Evolutionary conservation across 1,140 invertebrate genomes (phyloP), one percentile per base, ranked within the genome.

Genomic region (Chironomus tepperi): DNA sequence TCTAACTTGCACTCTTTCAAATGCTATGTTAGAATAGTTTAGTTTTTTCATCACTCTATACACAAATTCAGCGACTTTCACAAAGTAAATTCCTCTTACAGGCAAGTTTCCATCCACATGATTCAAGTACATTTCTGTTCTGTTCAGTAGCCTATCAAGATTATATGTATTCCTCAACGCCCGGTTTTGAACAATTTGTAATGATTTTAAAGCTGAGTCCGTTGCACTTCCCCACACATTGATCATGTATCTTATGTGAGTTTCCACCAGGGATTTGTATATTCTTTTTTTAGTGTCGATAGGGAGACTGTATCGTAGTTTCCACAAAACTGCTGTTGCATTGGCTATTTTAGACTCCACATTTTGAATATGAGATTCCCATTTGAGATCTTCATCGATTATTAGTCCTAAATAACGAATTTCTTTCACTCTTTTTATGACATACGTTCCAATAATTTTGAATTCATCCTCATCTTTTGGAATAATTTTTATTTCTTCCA

Each of bases 261-360:
- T 76, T 16, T 75, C 75, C n/a, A 78, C 75, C 2, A 78, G 76
- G 2, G 75, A 64, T 10, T 77, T 76, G 43, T 77, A 78, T 6
- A 78, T 16, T 2, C 24, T 74, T 18, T 34, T 47, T 75, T 74
- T 75, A 3, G 43, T 65, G 16, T 75, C 67, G 24, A 42, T n/a
- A 0, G 75, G n/a, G 7, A 77, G 5, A 47, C n/a, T 43, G 8
- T 74, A 57, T 18, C 74, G 64, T 24, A 77, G 15, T 72, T 76
- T 76, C 73, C 75, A 76, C 7, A 76, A 73, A 70, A 76, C 75
- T 12, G 21, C 57, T 7, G 64, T 24, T 67, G 19, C 64, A 64
- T 74, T 19, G 0, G 74, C 18, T 24, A 47, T 74, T 34, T 21
- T 67, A 43, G 42, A 67, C n/a, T n/a, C n/a, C 0, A 76, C 73